A percentile compares a stretch with the other conserved stretches of the same genome.
Evolutionary conservation across 2,113 vertebrate species (phyloP).

Genomic region (Motacilla tschutschensis): DNA sequence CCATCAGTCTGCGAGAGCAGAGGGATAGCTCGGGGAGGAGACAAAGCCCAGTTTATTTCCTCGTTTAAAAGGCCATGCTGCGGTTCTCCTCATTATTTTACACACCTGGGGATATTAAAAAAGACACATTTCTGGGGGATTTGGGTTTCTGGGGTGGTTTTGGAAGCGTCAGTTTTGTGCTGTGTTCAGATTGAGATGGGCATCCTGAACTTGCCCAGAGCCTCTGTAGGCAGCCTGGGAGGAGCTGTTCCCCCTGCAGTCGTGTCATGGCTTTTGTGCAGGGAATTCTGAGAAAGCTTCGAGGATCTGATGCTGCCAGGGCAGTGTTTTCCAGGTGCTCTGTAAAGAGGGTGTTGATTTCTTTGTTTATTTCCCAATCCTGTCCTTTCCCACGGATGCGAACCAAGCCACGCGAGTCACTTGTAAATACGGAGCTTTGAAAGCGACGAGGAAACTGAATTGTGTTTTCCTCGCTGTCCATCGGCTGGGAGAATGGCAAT

Average conservation of each 20-base stretch:
- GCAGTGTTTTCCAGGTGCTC: background rate
- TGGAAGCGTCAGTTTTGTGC: background rate
- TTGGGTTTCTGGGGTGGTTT: background rate
- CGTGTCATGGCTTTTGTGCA: background rate
- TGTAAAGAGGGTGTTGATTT: background rate
- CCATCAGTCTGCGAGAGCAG: slow-evolving; percentile 55
- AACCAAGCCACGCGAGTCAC: background rate
- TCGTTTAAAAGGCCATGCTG: background rate
- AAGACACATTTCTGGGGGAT: rapidly evolving
- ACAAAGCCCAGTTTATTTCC: slow-evolving; percentile 40
- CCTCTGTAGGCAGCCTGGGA: background rate
- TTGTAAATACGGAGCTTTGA: background rate
- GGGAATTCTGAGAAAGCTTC: background rate
- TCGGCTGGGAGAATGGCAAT: background rate
- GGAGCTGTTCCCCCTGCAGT: background rate
- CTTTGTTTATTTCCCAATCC: background rate
- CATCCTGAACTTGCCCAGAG: rapidly evolving
- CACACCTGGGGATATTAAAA: background rate
- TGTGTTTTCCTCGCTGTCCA: background rate
- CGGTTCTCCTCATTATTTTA: background rate
- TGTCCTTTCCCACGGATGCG: background rate
- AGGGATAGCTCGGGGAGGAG: background rate
- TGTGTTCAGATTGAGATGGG: rapidly evolving
- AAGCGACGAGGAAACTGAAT: background rate
- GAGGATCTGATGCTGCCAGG: background rate